Conservation (phyloP, 2,797 vertebrate species). For the Meda fulgida region DNA sequence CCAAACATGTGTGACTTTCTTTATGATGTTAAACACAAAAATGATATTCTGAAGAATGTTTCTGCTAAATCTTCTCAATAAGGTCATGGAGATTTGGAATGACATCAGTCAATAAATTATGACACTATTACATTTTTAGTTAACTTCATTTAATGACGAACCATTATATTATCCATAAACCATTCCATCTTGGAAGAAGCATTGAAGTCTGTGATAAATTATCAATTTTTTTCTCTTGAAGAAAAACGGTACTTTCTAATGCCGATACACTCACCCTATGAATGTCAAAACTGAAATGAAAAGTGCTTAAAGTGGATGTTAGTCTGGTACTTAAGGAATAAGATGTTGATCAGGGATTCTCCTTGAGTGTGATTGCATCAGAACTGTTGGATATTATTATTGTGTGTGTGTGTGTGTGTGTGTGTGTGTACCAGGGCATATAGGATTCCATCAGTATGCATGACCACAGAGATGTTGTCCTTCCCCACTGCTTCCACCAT, state of each 20-base stretch:
- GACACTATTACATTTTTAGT: not conserved
- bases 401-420: constrained; percentile 12
- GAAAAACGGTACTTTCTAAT: not conserved
- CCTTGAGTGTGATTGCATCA: constrained; percentile 39
- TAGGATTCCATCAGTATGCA: constrained; percentile 46
- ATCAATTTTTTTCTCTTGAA: not conserved
- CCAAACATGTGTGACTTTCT: not conserved
- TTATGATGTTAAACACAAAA: not conserved
- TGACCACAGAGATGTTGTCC: constrained; percentile 5
- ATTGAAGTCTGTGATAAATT: not conserved
- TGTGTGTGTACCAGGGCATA: not conserved
- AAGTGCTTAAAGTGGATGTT: constrained; percentile 12
- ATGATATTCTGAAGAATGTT: not conserved
- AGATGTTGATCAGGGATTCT: constrained; percentile 36
- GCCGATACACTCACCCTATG: not conserved
- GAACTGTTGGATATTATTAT: constrained; percentile 2
- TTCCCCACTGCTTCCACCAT: constrained; percentile 28
- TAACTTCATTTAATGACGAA: not conserved
- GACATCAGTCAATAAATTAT: not conserved
- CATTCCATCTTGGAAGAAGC: not conserved
- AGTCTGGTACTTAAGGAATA: not conserved
- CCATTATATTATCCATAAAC: not conserved
- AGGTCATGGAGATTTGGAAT: constrained; percentile 3
- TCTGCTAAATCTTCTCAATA: not conserved
- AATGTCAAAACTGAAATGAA: constrained; percentile 27